Evolutionary conservation across 2,113 vertebrate species (phyloP).

Genomic region (Ondatra zibethicus): DNA sequence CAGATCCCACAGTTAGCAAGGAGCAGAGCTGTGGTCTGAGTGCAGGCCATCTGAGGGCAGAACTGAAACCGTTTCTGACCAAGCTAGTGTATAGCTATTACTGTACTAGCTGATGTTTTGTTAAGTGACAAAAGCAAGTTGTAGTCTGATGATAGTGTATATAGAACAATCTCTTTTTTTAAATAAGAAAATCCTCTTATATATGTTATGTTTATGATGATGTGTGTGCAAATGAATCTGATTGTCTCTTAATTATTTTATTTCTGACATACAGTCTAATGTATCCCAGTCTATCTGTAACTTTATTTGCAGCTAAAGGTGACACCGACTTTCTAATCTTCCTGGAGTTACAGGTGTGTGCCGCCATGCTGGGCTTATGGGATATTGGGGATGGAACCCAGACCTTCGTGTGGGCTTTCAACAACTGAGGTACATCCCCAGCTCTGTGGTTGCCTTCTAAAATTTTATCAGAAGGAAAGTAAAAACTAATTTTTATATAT

Average conservation of each 20-base stretch:
- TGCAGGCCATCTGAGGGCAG: background rate
- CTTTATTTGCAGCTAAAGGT: background rate
- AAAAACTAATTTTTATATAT: background rate
- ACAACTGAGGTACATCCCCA: background rate
- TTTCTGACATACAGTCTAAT: background rate
- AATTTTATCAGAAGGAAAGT: background rate
- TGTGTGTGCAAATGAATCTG: background rate
- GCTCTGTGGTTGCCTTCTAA: background rate
- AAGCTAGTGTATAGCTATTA: background rate
- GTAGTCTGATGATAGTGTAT: background rate
- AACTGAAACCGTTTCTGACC: background rate
- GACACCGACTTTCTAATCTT: background rate
- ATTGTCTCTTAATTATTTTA: background rate
- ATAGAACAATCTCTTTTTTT: background rate
- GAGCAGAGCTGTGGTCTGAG: background rate
- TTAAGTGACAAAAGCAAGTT: conserved; percentile 5
- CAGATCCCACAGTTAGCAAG: background rate
- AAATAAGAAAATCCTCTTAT: background rate
- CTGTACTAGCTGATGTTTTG: background rate
- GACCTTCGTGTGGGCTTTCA: background rate
- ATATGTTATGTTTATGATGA: background rate
- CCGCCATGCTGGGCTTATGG: background rate
- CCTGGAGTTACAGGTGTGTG: background rate
- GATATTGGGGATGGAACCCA: no score
- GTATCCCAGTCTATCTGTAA: background rate